These are phyloP conservation scores for Megalurothrips usitatus DNA, from an alignment of 2,888 invertebrate genomes.

Conservation along the genomic window DNA sequence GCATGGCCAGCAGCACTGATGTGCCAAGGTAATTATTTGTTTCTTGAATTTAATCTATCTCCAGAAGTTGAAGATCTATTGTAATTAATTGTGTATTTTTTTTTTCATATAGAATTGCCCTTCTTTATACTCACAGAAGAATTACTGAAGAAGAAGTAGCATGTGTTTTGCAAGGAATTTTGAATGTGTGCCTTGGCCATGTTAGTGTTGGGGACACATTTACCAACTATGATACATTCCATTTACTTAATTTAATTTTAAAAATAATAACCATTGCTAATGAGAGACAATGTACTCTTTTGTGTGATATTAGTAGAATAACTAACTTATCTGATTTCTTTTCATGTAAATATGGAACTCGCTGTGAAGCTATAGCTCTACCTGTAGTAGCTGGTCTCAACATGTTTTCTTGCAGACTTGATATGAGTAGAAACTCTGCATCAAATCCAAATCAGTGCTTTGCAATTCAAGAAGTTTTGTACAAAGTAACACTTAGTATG, in stretches of 20 bases:
- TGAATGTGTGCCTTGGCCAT: background rate
- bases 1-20: background rate
- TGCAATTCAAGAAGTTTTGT: background rate
- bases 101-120: background rate
- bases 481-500: background rate
- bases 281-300: slow-evolving; percentile 28
- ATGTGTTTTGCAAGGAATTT: background rate
- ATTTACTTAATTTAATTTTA: slow-evolving; percentile 33
- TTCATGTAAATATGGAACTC: background rate
- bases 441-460: background rate
- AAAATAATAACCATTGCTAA: slow-evolving; percentile 35
- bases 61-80: background rate
- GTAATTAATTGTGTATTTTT: background rate
- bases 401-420: background rate
- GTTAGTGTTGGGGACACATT: background rate
- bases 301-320: background rate
- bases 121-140: background rate
- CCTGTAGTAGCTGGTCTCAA: slow-evolving; percentile 25
- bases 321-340: slow-evolving; percentile 16
- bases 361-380: slow-evolving; percentile 24
- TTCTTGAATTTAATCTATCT: background rate
- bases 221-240: slow-evolving; percentile 3
- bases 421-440: too few relatives aligned
- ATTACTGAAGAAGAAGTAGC: background rate
- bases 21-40: background rate